These are phyloP conservation scores for Sarcoramphus papa DNA, from an alignment of 2,797 vertebrate genomes.

Conservation along the genomic window DNA sequence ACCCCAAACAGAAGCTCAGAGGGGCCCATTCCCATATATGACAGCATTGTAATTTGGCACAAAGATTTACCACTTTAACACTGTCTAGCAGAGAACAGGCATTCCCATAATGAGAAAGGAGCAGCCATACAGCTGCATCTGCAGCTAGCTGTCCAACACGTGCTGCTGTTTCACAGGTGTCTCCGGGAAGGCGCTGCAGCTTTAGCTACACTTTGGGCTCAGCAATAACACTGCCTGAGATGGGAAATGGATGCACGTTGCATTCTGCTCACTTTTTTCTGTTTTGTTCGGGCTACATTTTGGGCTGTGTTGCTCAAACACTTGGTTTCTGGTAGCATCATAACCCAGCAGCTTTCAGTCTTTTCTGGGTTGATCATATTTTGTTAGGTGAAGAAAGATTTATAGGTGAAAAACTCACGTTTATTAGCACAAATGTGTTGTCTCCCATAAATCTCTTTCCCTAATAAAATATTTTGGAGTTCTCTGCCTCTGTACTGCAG, in stretches of 20 bases:
- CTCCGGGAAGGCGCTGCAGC: background rate
- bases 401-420: background rate
- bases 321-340: background rate
- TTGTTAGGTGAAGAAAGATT: background rate
- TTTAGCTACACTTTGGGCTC: background rate
- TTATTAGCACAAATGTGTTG: background rate
- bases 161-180: background rate
- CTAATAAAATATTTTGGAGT: background rate
- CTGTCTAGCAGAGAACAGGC: background rate
- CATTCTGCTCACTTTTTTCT: background rate
- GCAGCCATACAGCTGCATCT: background rate
- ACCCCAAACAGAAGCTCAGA: background rate
- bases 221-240: background rate
- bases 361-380: background rate
- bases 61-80: background rate
- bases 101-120: background rate
- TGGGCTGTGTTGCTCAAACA: background rate
- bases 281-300: background rate
- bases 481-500: background rate
- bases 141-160: background rate
- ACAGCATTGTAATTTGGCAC: background rate
- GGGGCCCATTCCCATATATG: background rate
- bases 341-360: background rate
- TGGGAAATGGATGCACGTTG: background rate
- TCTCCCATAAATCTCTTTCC: background rate